Evolutionary conservation across 2,888 invertebrate species (phyloP), one percentile per base, ranked within the genome.

Genomic region (Ichneumoninae sp.): DNA sequence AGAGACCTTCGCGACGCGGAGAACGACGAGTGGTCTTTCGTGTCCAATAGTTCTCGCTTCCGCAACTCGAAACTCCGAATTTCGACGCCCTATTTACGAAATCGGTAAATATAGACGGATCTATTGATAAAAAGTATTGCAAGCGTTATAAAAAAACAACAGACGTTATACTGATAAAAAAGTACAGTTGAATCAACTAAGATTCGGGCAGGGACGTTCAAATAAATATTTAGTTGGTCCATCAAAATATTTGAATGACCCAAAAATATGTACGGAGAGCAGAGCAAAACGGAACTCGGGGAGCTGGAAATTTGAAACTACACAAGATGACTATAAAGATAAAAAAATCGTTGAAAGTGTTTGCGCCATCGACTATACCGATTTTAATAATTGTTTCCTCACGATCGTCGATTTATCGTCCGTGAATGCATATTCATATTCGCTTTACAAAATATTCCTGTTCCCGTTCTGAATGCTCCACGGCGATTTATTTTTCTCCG

Each of bases 401-500:
- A 47, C 4, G 44, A 47, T 16, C 44, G 44, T 47, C 44, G 4
- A 47, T 47, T 1, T 16, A 16, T 47, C 16, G 3, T 13, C 5
- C 3, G 16, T 47, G 44, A 47, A 47, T 47, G 44, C 16, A 47
- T 47, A 47, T 47, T 47, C 44, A 47, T 47, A 16, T 16, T 13
- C 13, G 16, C 44, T 3, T 47, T 16, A 47, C 44, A 16, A 16
- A 16, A 47, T 47, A 47, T 47, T 47, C 16, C 16, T 16, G 3
- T 47, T 68, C 73, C 63, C 22, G 52, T 52, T 70, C 30, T 8
- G 66, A 83, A 33, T 47, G 57, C 40, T 10, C 60, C n/a, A 10
- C 65, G 71, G 44, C 74, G 78, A 93, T 93, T 93, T 92, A 93
- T 93, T 93, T 93, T 93, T 93, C 16, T 93, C 91, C 92, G 89